Evolutionary conservation across 2,888 invertebrate genomes (phyloP), one percentile per base, ranked within the genome.

Genomic region (Lepidochrysops patricia): DNA sequence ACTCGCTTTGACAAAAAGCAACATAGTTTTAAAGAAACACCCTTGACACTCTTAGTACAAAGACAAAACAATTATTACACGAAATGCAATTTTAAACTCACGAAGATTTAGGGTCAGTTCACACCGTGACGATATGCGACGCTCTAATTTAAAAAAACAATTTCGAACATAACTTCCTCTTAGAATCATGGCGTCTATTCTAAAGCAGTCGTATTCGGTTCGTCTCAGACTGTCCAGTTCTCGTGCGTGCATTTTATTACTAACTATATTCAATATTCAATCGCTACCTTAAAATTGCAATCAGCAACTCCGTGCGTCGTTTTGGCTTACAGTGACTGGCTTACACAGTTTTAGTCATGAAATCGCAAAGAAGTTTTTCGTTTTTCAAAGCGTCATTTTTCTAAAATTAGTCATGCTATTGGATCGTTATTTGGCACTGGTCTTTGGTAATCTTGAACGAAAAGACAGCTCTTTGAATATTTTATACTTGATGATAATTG

Each of bases 371-470:
- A 43, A 6, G 19, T 43, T 43, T 37, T 43, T 43, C n/a, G n/a
- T n/a, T n/a, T n/a, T n/a, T n/a, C n/a, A 19, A 23, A 43, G 43
- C 43, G 19, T 19, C 9, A 43, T 43, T 43, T 43, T 43, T 43
- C 43, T 43, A 43, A 23, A 43, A 43, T 19, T 19, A 43, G 9
- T 43, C 43, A 43, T 43, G 43, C 43, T 19, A 12, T 43, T 43
- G 43, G 43, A 19, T 43, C 43, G 19, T 43, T 19, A 2, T 43
- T 43, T 43, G 43, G 43, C 43, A 43, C 15, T 43, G 13, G 9
- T 43, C 19, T 43, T 9, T 71, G 69, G 59, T 63, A 62, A 73
- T 43, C 19, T 19, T 12, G 9, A 12, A 12, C 19, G 19, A 84
- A 12, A 23, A 43, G 9, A 43, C 37, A 1, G 3, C 13, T 13